Evolutionary conservation across 2,888 invertebrate species (phyloP).

Genomic region (Nomada ruficornis): DNA sequence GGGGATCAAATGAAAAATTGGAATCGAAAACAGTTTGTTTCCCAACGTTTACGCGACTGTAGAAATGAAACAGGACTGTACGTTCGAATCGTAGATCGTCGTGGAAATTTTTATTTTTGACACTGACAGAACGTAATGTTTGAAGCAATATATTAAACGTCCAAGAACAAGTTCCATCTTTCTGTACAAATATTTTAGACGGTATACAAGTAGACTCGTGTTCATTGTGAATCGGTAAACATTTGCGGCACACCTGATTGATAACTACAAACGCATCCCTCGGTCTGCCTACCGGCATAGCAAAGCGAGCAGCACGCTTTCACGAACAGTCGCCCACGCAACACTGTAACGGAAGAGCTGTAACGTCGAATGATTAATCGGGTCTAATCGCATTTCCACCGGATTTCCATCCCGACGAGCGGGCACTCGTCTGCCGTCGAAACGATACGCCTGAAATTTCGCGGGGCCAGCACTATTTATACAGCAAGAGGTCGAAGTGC

Average conservation of each 20-base stretch:
- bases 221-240: neutral
- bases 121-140: too few relatives aligned
- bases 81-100: neutral
- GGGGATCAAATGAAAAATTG: constrained; percentile 5
- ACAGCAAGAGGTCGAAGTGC: neutral
- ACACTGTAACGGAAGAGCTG: constrained; percentile 32
- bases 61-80: neutral
- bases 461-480: neutral
- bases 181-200: too few relatives aligned
- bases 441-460: constrained; percentile 46
- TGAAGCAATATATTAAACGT: neutral
- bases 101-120: neutral
- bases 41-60: neutral
- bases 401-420: constrained; percentile 63
- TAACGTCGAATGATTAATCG: constrained; percentile 51
- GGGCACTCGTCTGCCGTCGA: constrained; percentile 29
- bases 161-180: too few relatives aligned
- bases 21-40: neutral
- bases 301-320: constrained; percentile 13
- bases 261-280: neutral
- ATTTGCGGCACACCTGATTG: neutral
- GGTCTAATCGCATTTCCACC: constrained; percentile 63
- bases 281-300: neutral
- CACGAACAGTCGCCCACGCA: constrained; percentile 23
- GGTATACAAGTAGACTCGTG: neutral